Evolutionary conservation across 1,140 invertebrate species (phyloP).

Genomic region (Aphelenchoides fujianensis): DNA sequence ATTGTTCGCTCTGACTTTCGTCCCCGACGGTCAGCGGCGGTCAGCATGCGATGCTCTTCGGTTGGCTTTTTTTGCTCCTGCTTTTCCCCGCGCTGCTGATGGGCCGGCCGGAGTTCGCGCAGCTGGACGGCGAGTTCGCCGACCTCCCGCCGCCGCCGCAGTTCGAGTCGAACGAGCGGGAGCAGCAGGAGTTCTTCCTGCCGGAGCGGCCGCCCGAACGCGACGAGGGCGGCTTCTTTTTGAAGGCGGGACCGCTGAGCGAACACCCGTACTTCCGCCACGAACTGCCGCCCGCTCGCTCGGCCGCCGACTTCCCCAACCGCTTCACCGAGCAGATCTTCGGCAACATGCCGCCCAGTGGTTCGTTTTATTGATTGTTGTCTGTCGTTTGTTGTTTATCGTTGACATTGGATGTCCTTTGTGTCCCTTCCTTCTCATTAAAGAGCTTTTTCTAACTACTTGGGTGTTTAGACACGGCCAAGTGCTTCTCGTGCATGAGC

Average conservation of each 20-base stretch:
- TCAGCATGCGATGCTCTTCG: background rate
- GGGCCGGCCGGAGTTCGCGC: too few species aligned
- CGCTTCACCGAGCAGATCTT: too few species aligned
- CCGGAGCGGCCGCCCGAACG: background rate
- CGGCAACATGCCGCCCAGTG: constrained; percentile 6
- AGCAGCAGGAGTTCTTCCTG: background rate
- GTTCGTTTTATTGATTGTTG: constrained; percentile 20
- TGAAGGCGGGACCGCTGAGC: constrained; percentile 3
- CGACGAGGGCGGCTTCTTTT: constrained; percentile 2
- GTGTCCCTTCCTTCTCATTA: background rate
- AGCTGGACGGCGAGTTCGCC: background rate
- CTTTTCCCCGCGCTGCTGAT: too few species aligned
- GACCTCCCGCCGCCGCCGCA: too few species aligned
- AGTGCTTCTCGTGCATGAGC: constrained; percentile 45
- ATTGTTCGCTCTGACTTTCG: too few species aligned
- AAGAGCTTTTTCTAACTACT: constrained; percentile 4
- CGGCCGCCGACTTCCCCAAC: too few species aligned
- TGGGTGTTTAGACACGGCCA: constrained; percentile 40
- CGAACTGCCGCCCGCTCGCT: background rate
- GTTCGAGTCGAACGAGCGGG: background rate
- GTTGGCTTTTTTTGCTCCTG: background rate
- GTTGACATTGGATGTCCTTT: too few species aligned
- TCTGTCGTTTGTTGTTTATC: too few species aligned
- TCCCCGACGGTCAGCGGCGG: background rate
- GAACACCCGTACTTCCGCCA: constrained; percentile 1